These are phyloP conservation scores for Platalea minor DNA, from an alignment of 2,797 vertebrate genomes.

Conservation along the genomic window DNA sequence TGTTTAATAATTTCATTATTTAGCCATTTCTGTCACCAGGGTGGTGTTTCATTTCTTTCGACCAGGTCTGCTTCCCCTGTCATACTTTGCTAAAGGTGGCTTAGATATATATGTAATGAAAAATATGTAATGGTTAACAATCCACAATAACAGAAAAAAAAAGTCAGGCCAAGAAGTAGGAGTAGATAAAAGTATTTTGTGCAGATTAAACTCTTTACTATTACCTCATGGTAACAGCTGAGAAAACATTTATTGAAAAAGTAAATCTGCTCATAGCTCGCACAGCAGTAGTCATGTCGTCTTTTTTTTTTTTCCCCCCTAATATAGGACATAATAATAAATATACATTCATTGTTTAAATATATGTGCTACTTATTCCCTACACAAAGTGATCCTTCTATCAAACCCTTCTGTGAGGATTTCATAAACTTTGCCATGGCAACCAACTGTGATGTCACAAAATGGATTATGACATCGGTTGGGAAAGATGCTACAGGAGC, in stretches of 20 bases:
- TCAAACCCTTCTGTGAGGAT: neutral
- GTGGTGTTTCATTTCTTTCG: neutral
- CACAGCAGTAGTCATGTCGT: neutral
- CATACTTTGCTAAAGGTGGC: neutral
- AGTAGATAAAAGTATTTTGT: neutral
- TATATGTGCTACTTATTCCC: neutral
- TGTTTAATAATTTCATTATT: neutral
- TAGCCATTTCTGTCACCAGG: neutral
- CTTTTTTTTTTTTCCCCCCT: neutral
- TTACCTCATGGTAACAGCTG: neutral
- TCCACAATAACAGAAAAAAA: neutral
- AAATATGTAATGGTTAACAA: neutral
- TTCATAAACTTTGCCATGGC: neutral
- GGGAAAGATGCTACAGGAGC: neutral
- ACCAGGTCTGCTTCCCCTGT: neutral
- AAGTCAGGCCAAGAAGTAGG: neutral
- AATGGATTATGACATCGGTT: conserved; percentile 23
- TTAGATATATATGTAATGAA: neutral
- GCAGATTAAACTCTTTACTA: neutral
- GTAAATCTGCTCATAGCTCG: neutral
- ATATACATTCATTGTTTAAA: neutral
- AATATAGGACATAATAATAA: neutral
- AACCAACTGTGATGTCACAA: conserved; percentile 26
- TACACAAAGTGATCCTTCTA: neutral
- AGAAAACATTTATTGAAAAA: neutral